These are phyloP conservation scores for Psittacula derbiana DNA, from an alignment of 2,797 vertebrate genomes.

Conservation along the genomic window DNA sequence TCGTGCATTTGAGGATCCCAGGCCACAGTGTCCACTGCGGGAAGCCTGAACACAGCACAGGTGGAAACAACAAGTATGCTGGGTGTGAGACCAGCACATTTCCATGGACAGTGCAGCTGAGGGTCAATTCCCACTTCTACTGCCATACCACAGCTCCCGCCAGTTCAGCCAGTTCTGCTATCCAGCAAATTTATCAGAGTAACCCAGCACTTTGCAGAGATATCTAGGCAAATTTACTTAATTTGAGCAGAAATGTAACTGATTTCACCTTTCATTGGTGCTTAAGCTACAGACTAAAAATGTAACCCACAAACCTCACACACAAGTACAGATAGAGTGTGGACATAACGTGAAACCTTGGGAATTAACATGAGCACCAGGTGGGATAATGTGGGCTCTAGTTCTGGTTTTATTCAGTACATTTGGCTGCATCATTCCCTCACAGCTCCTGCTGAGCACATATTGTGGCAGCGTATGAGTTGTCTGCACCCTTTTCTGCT, in stretches of 20 bases:
- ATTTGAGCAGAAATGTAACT: neutral
- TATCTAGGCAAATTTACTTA: neutral
- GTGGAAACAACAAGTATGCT: neutral
- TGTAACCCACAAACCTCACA: neutral
- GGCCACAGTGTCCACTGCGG: neutral
- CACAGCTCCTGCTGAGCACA: neutral
- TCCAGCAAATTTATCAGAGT: neutral
- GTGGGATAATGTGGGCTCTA: neutral
- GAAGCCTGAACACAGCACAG: neutral
- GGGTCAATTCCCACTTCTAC: neutral
- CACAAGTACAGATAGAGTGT: neutral
- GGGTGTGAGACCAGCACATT: neutral
- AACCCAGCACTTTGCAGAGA: neutral
- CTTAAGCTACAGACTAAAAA: neutral
- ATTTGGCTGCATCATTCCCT: neutral
- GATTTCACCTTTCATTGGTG: neutral
- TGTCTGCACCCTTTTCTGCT: conserved; percentile 27
- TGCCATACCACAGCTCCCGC: neutral
- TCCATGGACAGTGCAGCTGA: neutral
- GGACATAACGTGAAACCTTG: neutral
- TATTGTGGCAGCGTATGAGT: neutral
- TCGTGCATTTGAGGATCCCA: neutral
- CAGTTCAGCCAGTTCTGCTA: neutral
- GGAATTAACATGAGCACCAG: neutral
- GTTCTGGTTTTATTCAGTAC: neutral